phyloP scores from a whole-genome alignment of 2,113 vertebrate species.

The Gambusia affinis region DNA sequence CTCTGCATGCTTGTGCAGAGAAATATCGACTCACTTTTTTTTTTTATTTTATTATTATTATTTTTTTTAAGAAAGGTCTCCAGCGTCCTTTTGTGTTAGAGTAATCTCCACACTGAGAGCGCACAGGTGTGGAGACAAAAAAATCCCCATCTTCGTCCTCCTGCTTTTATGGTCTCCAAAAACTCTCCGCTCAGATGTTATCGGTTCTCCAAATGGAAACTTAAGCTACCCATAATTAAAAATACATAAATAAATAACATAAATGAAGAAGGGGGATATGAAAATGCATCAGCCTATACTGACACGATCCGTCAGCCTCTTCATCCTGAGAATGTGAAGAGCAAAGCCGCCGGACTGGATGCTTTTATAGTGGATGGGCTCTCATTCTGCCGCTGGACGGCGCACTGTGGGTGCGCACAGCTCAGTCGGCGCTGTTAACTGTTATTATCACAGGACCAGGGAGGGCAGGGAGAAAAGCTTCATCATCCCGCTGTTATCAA shows the following conservation, averaged over 20 bases:
- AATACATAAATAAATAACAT: neutral
- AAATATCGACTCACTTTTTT: slow-evolving; percentile 1
- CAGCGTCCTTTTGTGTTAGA: neutral
- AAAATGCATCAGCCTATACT: neutral
- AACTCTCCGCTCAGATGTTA: neutral
- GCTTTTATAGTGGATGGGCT: slow-evolving; percentile 57
- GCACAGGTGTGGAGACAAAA: neutral
- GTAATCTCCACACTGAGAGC: slow-evolving; percentile 13
- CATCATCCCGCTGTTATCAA: neutral
- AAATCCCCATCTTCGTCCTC: slow-evolving; percentile 23
- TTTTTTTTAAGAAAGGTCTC: neutral
- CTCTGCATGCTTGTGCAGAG: slow-evolving; percentile 56
- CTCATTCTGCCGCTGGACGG: slow-evolving; percentile 16
- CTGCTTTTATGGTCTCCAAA: neutral
- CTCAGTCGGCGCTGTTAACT: neutral
- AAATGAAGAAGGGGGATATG: neutral
- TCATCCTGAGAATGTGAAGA: slow-evolving; percentile 13
- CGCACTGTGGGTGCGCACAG: slow-evolving; percentile 26
- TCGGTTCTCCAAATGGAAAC: neutral
- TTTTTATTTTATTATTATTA: too few relatives aligned
- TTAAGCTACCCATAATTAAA: neutral
- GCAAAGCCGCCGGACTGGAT: slow-evolving; percentile 9
- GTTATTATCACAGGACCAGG: neutral
- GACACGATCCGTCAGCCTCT: slow-evolving; percentile 2
- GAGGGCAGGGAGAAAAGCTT: neutral